Evolutionary conservation across 2,888 invertebrate genomes (phyloP).

Genomic region (Tachina lurida): DNA sequence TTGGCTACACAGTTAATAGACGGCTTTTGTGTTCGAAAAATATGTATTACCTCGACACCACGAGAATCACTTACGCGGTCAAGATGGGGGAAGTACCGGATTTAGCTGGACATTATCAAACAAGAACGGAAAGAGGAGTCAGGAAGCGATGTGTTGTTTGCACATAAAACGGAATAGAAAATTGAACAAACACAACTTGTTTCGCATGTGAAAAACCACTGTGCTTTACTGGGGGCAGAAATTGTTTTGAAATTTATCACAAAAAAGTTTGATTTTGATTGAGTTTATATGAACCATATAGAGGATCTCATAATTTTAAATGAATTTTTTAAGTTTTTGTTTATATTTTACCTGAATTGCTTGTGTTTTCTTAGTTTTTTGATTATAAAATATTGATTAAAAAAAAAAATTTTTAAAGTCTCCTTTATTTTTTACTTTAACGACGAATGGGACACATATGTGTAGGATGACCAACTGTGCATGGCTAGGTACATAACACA

Average conservation of each 20-base stretch:
- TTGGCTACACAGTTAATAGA: no score
- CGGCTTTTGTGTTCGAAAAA: no score
- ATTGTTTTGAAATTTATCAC: slow-evolving; percentile 27
- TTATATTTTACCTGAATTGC: neutral
- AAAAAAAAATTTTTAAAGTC: no score
- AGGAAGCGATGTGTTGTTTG: slow-evolving; percentile 1
- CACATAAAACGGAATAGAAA: slow-evolving; percentile 1
- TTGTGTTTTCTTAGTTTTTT: neutral
- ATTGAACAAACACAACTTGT: slow-evolving; percentile 24
- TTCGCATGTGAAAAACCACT: slow-evolving; percentile 20
- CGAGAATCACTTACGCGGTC: no score
- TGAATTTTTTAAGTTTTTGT: neutral
- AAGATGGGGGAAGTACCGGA: neutral
- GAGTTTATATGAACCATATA: slow-evolving; percentile 6
- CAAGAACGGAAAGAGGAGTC: neutral
- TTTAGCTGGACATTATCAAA: neutral
- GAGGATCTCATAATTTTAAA: neutral
- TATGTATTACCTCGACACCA: no score
- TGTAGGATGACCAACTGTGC: no score
- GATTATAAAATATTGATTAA: neutral
- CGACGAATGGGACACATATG: slow-evolving; percentile 1
- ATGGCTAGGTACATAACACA: no score
- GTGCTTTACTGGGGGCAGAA: slow-evolving; percentile 22
- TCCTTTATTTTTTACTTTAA: slow-evolving; percentile 2
- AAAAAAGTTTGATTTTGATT: no score